Evolutionary conservation across 2,888 invertebrate genomes (phyloP), one percentile per base, ranked within the genome.

Genomic region (Coenonympha glycerion): DNA sequence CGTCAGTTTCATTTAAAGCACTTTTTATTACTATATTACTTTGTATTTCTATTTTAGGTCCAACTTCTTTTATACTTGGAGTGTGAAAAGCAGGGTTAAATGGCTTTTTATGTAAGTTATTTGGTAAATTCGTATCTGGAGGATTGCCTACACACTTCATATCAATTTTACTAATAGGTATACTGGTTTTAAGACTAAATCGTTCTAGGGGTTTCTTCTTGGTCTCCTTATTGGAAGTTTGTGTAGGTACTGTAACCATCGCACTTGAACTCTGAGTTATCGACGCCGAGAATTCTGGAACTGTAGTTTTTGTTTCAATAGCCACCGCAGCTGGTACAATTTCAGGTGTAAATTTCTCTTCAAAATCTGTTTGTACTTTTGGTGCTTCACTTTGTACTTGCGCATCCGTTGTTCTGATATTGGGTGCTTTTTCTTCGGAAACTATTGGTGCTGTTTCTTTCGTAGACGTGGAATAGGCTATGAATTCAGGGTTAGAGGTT

Each of bases 161-260:
- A 57, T 87, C 87, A 30, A 87, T 77, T 62, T 86, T 85, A 52
- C 84, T 85, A 40, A 87, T 86, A 3, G 87, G 87, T 59, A 87
- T 87, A 60, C 86, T 87, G 0, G 87, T 87, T 74, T 82, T 87
- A 11, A 87, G 63, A 55, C 86, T 86, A 42, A 79, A 85, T 41
- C 81, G 65, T 66, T 86, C 86, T 8, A 66, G 45, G 19, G 72
- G 56, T 64, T 85, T 86, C 63, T 76, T 76, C 66, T 76, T 80
- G 1, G 61, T 52, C 6, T 82, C 82, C 55, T 74, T 76, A 30
- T 56, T 68, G 9, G 57, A 49, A 19, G 55, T 48, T 49, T 68
- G 68, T 9, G 68, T 53, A 18, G 74, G 66, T 40, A 69, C 67
- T 0, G 71, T 76, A 1, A 77, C 71, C 2, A 76, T 75, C 0